Percentiles rank a stretch among this genome's conserved stretches.
These are phyloP conservation scores for Pseudococcus longispinus DNA, from an alignment of 2,888 invertebrate genomes.

Conservation along the genomic window DNA sequence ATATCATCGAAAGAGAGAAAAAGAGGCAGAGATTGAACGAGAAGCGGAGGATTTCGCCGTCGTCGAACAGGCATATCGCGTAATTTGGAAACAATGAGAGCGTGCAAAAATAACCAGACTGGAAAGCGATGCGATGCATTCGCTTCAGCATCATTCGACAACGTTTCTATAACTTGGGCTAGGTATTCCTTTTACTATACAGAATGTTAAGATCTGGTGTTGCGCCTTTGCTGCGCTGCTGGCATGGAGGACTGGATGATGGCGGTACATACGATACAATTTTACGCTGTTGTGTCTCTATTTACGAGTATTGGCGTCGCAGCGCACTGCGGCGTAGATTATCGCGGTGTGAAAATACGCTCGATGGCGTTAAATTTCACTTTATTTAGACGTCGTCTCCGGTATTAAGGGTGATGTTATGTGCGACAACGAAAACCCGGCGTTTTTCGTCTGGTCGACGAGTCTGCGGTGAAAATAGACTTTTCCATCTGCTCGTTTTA, in stretches of 20 bases:
- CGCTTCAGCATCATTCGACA: constrained; percentile 48
- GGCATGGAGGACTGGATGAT: neutral
- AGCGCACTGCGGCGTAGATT: neutral
- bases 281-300: neutral
- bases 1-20: neutral
- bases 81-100: constrained; percentile 52
- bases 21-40: neutral
- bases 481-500: neutral
- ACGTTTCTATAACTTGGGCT: constrained; percentile 31
- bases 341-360: neutral
- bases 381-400: neutral
- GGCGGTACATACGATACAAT: neutral
- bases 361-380: neutral
- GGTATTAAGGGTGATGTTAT: neutral
- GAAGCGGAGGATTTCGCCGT: constrained; percentile 27
- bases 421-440: neutral
- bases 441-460: neutral
- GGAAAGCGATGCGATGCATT: constrained; percentile 50
- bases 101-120: constrained; percentile 55
- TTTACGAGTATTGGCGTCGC: neutral
- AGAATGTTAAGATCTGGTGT: neutral
- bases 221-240: neutral
- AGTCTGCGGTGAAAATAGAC: neutral
- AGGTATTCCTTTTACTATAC: neutral
- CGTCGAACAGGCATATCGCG: constrained; percentile 27